Percentiles rank a stretch among this genome's conserved stretches.
Conservation (phyloP, 2,797 vertebrate species). For the Urocyon cinereoargenteus region DNA sequence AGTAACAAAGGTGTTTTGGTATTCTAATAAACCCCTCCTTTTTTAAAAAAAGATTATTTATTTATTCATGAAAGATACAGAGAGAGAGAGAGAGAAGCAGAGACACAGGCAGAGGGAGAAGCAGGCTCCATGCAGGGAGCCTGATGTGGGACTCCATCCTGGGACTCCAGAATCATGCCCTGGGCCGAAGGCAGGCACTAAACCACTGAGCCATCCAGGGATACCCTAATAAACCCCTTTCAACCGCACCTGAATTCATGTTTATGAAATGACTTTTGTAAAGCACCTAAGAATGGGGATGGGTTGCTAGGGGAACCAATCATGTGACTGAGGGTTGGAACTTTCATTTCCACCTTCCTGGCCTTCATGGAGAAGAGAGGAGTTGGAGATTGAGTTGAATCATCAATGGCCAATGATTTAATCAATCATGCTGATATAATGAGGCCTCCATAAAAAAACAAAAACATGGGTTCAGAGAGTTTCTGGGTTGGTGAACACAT, state of each 20-base stretch:
- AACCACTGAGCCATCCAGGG: too few relatives aligned
- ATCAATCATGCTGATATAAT: neutral
- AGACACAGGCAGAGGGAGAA: too few relatives aligned
- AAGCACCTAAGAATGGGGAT: neutral
- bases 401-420: neutral
- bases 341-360: neutral
- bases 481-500: neutral
- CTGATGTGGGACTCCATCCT: too few relatives aligned
- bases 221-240: neutral
- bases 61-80: too few relatives aligned
- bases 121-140: too few relatives aligned
- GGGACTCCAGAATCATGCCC: too few relatives aligned
- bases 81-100: too few relatives aligned
- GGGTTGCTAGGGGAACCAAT: neutral
- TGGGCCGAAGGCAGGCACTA: too few relatives aligned
- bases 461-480: neutral
- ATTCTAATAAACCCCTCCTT: neutral
- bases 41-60: too few relatives aligned
- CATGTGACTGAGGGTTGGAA: neutral
- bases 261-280: neutral
- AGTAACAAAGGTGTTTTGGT: neutral
- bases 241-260: neutral
- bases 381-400: neutral
- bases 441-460: neutral
- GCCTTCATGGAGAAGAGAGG: neutral